Evolutionary conservation across 2,888 invertebrate genomes (phyloP).

Genomic region (Enoplolaimus lenunculus): DNA sequence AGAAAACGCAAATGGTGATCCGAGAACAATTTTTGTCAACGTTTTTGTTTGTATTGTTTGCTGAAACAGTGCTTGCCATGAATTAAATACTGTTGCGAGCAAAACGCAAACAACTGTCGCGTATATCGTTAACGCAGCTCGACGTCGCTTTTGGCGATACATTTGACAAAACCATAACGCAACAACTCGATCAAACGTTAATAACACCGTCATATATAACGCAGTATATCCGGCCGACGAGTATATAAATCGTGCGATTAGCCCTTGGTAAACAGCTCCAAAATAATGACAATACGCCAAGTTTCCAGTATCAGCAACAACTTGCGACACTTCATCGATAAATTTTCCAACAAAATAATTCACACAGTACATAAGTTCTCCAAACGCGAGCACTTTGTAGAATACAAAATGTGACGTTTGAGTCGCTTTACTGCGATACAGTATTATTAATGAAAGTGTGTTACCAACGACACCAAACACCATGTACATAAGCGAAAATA

Average conservation of each 20-base stretch:
- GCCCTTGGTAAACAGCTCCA: not conserved
- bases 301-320: too few species aligned
- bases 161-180: not conserved
- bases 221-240: not conserved
- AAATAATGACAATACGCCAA: not conserved
- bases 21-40: too few species aligned
- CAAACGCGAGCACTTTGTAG: constrained; percentile 5
- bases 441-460: not conserved
- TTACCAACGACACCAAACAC: not conserved
- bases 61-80: constrained; percentile 4
- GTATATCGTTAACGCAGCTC: too few species aligned
- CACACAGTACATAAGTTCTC: constrained; percentile 1
- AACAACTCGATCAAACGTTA: not conserved
- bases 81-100: not conserved
- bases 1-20: too few species aligned
- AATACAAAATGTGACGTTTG: constrained; percentile 11
- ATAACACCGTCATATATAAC: constrained; percentile 1
- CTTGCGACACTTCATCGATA: not conserved
- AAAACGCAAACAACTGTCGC: too few species aligned
- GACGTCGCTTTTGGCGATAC: not conserved
- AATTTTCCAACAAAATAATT: not conserved
- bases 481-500: not conserved
- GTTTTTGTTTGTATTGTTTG: not conserved
- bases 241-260: constrained; percentile 2
- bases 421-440: not conserved